Percentiles rank a stretch among this genome's conserved stretches.
phyloP scores from a whole-genome alignment of 2,888 invertebrate genomes.

The Hymenopus coronatus region DNA sequence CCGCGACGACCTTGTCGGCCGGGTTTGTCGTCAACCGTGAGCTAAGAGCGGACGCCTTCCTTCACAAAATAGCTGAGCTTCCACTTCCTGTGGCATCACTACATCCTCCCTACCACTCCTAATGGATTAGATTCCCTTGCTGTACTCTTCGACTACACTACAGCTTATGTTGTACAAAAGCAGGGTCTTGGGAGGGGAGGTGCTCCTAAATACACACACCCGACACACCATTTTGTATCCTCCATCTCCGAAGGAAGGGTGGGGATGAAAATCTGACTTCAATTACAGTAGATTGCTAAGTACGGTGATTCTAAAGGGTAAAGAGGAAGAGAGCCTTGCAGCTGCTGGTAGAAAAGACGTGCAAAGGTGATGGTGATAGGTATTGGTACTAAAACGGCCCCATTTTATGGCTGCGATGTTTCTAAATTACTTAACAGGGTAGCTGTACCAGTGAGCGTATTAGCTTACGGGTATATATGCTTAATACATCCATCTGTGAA shows the following conservation, averaged over 20 bases:
- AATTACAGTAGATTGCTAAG: constrained; percentile 29
- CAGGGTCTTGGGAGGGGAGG: background rate
- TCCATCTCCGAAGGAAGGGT: background rate
- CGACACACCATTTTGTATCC: constrained; percentile 20
- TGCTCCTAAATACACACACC: constrained; percentile 14
- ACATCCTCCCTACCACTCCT: background rate
- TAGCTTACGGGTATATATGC: no score
- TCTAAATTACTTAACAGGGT: background rate
- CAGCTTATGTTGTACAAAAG: constrained; percentile 16
- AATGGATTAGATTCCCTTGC: constrained; percentile 18
- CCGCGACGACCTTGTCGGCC: background rate
- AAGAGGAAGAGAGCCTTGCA: background rate
- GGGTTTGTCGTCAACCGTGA: background rate
- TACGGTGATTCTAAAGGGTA: background rate
- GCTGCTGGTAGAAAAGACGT: background rate
- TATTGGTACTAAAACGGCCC: constrained; percentile 5
- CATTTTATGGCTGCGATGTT: background rate
- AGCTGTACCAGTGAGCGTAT: background rate
- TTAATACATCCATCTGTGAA: no score
- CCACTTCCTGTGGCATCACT: background rate
- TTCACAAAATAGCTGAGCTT: background rate
- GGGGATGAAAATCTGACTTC: constrained; percentile 27
- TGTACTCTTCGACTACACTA: background rate
- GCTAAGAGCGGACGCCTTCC: background rate
- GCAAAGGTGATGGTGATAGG: background rate